phyloP scores from a whole-genome alignment of 2,888 invertebrate genomes.

The Graphium colonna region DNA sequence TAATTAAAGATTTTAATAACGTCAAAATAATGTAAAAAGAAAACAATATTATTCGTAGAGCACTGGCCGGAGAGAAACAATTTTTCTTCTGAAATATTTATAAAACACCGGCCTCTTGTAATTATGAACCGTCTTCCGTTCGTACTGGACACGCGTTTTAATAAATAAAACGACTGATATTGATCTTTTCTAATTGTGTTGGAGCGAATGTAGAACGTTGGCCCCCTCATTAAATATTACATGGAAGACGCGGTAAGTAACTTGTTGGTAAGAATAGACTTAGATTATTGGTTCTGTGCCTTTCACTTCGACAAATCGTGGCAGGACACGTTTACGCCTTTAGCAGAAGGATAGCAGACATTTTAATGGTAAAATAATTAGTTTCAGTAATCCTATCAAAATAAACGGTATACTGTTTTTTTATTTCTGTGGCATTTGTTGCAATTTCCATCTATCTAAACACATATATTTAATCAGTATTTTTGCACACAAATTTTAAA shows the following conservation, averaged over 20 bases:
- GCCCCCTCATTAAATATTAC: conserved; percentile 69
- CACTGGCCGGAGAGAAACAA: background rate
- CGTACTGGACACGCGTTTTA: conserved; percentile 37
- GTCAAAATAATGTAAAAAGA: too few relatives aligned
- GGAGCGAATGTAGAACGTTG: conserved; percentile 51
- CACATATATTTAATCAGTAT: too few relatives aligned
- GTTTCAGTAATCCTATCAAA: background rate
- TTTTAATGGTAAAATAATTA: background rate
- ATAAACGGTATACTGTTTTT: background rate
- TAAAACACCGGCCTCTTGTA: conserved; percentile 1
- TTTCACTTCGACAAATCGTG: conserved; percentile 37
- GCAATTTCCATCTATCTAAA: too few relatives aligned
- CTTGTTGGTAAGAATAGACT: conserved; percentile 49
- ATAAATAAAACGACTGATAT: conserved; percentile 58
- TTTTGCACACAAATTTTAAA: too few relatives aligned
- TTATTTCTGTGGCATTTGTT: background rate
- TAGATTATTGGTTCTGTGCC: conserved; percentile 41
- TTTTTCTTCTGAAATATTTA: conserved; percentile 10
- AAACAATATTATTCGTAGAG: background rate
- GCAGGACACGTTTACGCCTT: conserved; percentile 29
- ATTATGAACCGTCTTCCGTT: conserved; percentile 4
- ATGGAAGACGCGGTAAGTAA: conserved; percentile 56
- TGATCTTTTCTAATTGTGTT: conserved; percentile 72
- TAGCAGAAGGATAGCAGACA: conserved; percentile 8
- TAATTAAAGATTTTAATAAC: too few relatives aligned